phyloP scores from a whole-genome alignment of 2,797 vertebrate species.

The Tympanoctomys barrerae region DNA sequence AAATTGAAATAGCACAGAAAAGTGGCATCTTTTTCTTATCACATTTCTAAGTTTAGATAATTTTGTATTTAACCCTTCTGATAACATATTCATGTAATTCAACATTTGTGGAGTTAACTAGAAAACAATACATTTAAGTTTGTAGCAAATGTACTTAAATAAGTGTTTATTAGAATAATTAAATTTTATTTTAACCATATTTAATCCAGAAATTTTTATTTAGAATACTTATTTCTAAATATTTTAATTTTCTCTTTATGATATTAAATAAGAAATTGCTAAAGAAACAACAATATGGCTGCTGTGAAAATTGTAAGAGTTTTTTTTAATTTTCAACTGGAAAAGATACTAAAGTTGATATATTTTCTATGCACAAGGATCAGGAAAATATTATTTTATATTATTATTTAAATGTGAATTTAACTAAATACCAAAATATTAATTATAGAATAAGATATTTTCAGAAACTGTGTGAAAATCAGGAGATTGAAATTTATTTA shows the following conservation, averaged over 20 bases:
- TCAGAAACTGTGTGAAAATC: conserved; percentile 24
- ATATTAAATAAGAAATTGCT: neutral
- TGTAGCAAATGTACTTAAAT: neutral
- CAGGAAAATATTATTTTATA: neutral
- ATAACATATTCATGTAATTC: neutral
- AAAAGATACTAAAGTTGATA: neutral
- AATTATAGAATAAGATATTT: neutral
- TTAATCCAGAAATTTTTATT: neutral
- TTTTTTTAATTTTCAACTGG: neutral
- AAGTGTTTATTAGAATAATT: neutral
- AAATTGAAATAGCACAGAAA: neutral
- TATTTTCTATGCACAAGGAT: neutral
- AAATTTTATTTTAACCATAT: neutral
- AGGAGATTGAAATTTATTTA: neutral
- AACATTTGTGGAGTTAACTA: neutral
- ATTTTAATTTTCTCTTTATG: conserved; percentile 21
- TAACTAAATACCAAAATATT: neutral
- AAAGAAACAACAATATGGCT: neutral
- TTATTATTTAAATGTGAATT: neutral
- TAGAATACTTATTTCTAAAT: neutral
- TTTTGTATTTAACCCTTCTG: neutral
- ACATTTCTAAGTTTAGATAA: neutral
- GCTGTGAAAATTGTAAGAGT: neutral
- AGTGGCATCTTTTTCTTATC: neutral
- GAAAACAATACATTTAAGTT: neutral